Conservation (phyloP, 2,888 invertebrate species). For the Theretra japonica region DNA sequence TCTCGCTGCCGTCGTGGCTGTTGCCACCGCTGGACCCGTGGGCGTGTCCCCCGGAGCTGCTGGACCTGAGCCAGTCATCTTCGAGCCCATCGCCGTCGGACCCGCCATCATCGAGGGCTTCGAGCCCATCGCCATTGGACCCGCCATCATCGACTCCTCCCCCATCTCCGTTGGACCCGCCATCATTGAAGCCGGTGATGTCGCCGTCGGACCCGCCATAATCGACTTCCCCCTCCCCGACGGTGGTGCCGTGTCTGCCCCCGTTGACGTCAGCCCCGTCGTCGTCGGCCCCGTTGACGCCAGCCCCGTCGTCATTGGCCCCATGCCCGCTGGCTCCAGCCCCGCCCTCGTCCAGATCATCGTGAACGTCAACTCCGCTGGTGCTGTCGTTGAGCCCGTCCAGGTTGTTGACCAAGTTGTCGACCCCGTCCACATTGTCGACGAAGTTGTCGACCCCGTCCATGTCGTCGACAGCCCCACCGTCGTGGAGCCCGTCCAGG, state of each 20-base stretch:
- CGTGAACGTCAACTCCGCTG: conserved; percentile 49
- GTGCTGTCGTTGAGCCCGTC: conserved; percentile 28
- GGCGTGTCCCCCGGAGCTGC: conserved; percentile 38
- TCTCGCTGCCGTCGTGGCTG: conserved; percentile 49
- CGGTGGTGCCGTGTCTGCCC: conserved; percentile 33
- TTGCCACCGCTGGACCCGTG: conserved; percentile 41
- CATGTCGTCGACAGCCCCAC: conserved; percentile 30
- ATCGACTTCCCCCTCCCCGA: conserved; percentile 31
- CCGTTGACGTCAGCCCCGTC: conserved; percentile 22
- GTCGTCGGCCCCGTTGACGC: conserved; percentile 14
- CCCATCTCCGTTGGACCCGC: conserved; percentile 26
- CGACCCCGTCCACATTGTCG: conserved; percentile 27
- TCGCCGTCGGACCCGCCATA: conserved; percentile 27
- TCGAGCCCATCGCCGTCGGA: conserved; percentile 29
- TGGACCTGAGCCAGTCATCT: conserved; percentile 36
- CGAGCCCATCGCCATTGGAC: conserved; percentile 35
- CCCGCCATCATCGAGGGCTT: conserved; percentile 39
- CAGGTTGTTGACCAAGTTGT: conserved; percentile 20
- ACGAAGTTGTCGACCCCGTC: conserved; percentile 27
- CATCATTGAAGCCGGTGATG: conserved; percentile 33
- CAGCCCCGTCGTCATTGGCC: conserved; percentile 22
- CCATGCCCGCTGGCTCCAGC: conserved; percentile 11
- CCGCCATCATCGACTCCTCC: conserved; percentile 32
- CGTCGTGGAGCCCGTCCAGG: conserved; percentile 12
- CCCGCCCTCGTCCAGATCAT: conserved; percentile 47